Conservation (phyloP, 2,888 invertebrate species). For the Eupithecia subfuscata region DNA sequence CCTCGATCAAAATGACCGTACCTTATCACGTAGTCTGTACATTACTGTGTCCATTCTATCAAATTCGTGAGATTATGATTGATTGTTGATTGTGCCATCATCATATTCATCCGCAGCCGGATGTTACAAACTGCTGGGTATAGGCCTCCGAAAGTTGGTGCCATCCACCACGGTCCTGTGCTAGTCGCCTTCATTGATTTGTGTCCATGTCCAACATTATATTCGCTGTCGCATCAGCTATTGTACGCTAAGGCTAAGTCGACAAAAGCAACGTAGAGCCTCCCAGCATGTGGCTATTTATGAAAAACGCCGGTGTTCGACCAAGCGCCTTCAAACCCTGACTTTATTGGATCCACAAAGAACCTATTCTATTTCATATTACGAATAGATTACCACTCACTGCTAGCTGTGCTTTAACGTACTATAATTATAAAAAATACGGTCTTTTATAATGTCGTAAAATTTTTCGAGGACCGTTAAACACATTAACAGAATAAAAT, state of each 20-base stretch:
- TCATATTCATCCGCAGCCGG: too few relatives aligned
- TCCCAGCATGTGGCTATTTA: constrained; percentile 37
- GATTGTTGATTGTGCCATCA: too few relatives aligned
- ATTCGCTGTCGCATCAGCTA: background rate
- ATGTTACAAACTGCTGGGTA: too few relatives aligned
- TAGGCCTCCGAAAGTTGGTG: too few relatives aligned
- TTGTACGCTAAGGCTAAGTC: background rate
- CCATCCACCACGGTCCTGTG: too few relatives aligned
- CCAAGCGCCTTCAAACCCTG: constrained; percentile 30
- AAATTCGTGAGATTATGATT: background rate
- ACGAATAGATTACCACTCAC: constrained; percentile 26
- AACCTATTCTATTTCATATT: constrained; percentile 41
- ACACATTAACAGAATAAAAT: constrained; percentile 6
- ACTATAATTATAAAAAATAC: background rate
- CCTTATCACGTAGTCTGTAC: background rate
- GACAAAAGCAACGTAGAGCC: constrained; percentile 21
- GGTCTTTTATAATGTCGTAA: constrained; percentile 1
- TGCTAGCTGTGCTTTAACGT: background rate
- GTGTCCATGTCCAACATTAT: background rate
- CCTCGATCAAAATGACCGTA: background rate
- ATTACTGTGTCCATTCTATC: background rate
- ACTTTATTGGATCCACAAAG: constrained; percentile 39
- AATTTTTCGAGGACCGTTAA: background rate
- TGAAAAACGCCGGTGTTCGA: constrained; percentile 13
- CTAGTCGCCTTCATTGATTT: background rate